A percentile compares a stretch with the other conserved stretches of the same genome.
Evolutionary conservation across 2,113 vertebrate genomes (phyloP).

Genomic region (Semnornis frantzii): DNA sequence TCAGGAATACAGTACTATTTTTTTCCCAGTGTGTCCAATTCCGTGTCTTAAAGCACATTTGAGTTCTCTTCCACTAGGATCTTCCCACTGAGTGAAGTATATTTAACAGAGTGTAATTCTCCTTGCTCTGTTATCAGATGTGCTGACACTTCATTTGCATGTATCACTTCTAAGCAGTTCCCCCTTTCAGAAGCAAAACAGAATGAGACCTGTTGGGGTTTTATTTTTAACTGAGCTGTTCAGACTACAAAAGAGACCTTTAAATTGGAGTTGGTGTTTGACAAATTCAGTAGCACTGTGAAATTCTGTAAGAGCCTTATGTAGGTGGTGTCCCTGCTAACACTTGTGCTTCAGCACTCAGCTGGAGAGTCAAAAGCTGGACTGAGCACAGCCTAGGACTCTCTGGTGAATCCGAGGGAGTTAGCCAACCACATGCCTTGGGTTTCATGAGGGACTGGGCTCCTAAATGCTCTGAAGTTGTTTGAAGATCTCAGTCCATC

Average conservation of each 20-base stretch:
- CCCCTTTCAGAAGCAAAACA: background rate
- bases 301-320: background rate
- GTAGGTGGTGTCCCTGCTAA: background rate
- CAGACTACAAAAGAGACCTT: background rate
- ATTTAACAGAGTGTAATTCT: background rate
- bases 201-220: background rate
- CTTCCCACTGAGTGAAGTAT: background rate
- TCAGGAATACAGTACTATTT: background rate
- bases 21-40: background rate
- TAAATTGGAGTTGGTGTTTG: background rate
- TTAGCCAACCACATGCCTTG: background rate
- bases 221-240: background rate
- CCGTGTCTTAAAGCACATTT: background rate
- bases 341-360: background rate
- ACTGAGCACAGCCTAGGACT: background rate
- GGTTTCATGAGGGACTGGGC: background rate
- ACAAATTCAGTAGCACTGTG: constrained; percentile 16
- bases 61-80: background rate
- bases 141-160: background rate
- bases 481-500: background rate
- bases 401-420: background rate
- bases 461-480: background rate
- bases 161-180: background rate
- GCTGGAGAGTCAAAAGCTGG: background rate
- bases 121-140: background rate